Evolutionary conservation across 2,797 vertebrate species (phyloP), one percentile per base, ranked within the genome.

Genomic region (Simalia tracyae): DNA sequence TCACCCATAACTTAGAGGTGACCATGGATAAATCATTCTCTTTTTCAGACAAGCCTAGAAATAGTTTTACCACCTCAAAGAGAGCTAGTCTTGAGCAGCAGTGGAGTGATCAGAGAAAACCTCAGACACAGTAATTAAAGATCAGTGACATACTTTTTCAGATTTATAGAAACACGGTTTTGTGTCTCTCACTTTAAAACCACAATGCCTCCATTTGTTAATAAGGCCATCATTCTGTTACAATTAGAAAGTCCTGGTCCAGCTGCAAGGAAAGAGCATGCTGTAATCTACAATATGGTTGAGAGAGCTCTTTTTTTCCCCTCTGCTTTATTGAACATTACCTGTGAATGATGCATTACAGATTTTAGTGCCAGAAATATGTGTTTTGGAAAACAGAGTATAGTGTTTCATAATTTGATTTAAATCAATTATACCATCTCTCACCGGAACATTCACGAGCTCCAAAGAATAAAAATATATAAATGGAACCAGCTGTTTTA

Each of bases 351-450:
- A 96, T 96, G 95, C 94, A 76, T 90, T 95, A 94, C 95, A 94
- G 92, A 96, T 96, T 22, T 86, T 94, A 96, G 95, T 95, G 95
- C 96, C 97, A 97, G 96, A 97, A 97, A 96, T 97, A 95, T 91
- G 93, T 94, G 95, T 96, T 97, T 97, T 97, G 96, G 95, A 97
- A 97, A 96, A 97, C 96, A 96, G 95, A 96, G 96, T 97, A 97
- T 98, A 97, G 88, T 64, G 6, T 98, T 97, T 97, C 97, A 97
- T 98, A 98, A 98, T 97, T 97, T 96, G 97, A 98, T 97, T 98
- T 98, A 98, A 97, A 97, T 97, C 97, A 97, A 97, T 98, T 97
- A 97, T 97, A 97, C 96, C 96, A 97, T 96, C 97, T 97, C 97
- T 97, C 97, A 94, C 94, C 96, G 97, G 97, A 98, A 97, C 89